These are phyloP conservation scores for Stichodactyla helianthus DNA, from an alignment of 64 coral and sea anemone genomes.

Conservation along the genomic window DNA sequence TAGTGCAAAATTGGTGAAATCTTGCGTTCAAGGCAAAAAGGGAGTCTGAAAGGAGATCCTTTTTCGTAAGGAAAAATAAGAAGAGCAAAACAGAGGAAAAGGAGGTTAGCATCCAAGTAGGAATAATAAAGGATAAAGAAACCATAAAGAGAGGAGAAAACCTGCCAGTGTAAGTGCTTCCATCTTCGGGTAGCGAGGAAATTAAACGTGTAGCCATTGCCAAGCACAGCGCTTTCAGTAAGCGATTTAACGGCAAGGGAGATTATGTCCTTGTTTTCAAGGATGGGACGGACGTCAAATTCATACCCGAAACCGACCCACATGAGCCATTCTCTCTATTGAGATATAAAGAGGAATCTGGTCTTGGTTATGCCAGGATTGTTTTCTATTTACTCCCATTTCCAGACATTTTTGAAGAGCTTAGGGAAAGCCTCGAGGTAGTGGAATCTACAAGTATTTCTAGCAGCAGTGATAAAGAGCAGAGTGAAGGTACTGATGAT, in stretches of 20 bases:
- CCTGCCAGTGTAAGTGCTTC: constrained; percentile 32
- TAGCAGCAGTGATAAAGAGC: constrained; percentile 5
- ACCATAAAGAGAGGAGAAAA: constrained; percentile 39
- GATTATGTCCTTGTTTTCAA: constrained; percentile 57
- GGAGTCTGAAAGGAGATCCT: constrained; percentile 34
- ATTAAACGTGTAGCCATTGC: constrained; percentile 40
- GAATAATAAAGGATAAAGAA: constrained; percentile 42
- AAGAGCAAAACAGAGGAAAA: constrained; percentile 45
- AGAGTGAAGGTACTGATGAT: not conserved
- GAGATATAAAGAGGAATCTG: constrained; percentile 58
- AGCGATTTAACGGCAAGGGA: constrained; percentile 37
- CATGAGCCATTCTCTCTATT: constrained; percentile 47
- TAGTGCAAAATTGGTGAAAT: too few relatives aligned
- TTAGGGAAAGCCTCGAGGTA: constrained; percentile 41
- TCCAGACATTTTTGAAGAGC: constrained; percentile 41
- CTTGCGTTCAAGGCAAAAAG: constrained; percentile 38
- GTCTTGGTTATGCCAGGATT: constrained; percentile 44
- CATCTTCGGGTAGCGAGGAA: constrained; percentile 41
- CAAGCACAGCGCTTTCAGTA: constrained; percentile 46
- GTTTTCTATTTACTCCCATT: constrained; percentile 40
- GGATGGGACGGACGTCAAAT: constrained; percentile 54
- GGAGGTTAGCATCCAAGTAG: constrained; percentile 31
- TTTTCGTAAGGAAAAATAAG: constrained; percentile 25
- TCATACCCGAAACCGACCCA: constrained; percentile 42
- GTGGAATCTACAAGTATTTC: constrained; percentile 16